These are phyloP conservation scores for Drosophila oshimai DNA, from an alignment of 1,140 invertebrate genomes.

Conservation along the genomic window DNA sequence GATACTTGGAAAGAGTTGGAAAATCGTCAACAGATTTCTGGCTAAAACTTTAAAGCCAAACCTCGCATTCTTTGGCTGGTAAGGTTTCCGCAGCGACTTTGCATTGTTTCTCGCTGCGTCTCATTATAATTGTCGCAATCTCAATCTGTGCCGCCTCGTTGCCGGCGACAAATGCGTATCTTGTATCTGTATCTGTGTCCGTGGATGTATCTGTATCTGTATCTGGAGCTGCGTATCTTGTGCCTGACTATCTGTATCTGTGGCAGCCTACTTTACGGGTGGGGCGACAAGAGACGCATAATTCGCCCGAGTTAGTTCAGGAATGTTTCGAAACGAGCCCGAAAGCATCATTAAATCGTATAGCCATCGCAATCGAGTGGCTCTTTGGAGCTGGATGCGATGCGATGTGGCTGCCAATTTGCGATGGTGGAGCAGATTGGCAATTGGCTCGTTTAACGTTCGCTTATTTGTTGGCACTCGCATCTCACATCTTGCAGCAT, in stretches of 20 bases:
- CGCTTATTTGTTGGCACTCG: conserved; percentile 43
- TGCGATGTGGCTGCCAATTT: conserved; percentile 30
- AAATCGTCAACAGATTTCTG: too few species aligned
- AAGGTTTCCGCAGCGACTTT: conserved; percentile 52
- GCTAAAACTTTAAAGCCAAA: conserved; percentile 2
- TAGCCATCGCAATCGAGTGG: conserved; percentile 17
- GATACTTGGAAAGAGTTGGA: too few species aligned
- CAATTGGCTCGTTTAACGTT: conserved; percentile 53
- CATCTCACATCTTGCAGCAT: conserved; percentile 19
- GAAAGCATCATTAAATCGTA: conserved; percentile 32
- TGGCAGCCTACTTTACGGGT: neutral
- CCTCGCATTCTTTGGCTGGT: conserved; percentile 42
- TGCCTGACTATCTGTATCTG: neutral
- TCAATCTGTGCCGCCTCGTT: conserved; percentile 72
- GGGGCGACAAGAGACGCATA: neutral
- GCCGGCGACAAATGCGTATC: conserved; percentile 68
- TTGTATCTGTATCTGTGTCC: conserved; percentile 10
- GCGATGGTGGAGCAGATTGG: conserved; percentile 27
- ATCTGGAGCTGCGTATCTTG: conserved; percentile 26
- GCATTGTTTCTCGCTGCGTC: conserved; percentile 66
- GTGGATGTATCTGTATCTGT: conserved; percentile 2
- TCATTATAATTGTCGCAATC: conserved; percentile 75
- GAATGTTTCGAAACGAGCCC: conserved; percentile 46
- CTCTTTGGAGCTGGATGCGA: too few species aligned
- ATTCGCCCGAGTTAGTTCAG: conserved; percentile 29